Base-by-base conservation (phyloP, 2,113 vertebrate genomes). In the Herpailurus yagouaroundi region DNA sequence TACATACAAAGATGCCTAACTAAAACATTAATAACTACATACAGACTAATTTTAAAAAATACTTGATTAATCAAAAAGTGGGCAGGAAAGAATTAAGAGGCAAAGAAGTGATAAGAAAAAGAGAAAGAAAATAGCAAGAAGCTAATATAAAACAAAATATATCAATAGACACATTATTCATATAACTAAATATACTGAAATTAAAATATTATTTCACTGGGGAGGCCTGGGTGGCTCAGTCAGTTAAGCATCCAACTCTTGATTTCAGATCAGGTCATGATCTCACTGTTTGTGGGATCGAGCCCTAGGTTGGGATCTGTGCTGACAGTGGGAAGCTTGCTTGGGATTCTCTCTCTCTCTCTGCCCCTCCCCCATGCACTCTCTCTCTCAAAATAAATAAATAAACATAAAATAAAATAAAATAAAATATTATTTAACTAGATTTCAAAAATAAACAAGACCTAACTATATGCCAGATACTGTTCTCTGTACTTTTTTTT, bases 11-110 rank as follows among this genome's bases (percentile, higher is more conserved):
- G 91, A 60, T 86, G 23, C 27, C n/a, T 38, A 91, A 73, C 3
- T 86, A 71, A 92, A 81, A 87, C 66, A 81, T 66, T 81, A 92
- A 73, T 95, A 41, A 92, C 5, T 63, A 23, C 52, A 81, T 80
- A 73, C 18, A 60, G 50, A 60, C 73, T 50, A 38, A 52, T 79
- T 48, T n/a, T 19, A 50, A 36, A 77, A 80, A 79, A 36, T 33
- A 52, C 7, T 16, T 79, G 21, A 45, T 74, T 74, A 64, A 89
- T 89, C 19, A 76, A 66, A 76, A 45, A 63, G 60, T 45, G 29
- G 29, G n/a, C 8, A 66, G 11, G 69, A 41, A 71, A 86, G 14
- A 66, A 55, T 38, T 71, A 87, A 73, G 15, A 4, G n/a, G 41
- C 45, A 69, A 95, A 77, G 52, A 71, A 38, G 74, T 80, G 64